These are phyloP conservation scores for Thysanoteuthis rhombus DNA, from an alignment of 2,888 invertebrate species.

Conservation along the genomic window DNA sequence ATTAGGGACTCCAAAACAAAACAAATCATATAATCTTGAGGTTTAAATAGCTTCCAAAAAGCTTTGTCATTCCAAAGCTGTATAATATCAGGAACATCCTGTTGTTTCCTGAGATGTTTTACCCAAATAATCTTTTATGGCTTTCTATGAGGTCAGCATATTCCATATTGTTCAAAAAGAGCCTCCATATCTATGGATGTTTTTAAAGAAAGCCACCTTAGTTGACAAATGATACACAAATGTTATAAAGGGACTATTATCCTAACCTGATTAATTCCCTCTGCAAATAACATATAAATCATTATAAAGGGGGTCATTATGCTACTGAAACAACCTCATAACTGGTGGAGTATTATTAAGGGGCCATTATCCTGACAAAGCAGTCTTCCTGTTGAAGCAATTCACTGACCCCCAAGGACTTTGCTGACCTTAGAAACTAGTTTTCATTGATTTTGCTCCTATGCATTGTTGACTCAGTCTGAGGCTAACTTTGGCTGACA, in stretches of 20 bases:
- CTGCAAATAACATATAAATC: background rate
- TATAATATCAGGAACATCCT: background rate
- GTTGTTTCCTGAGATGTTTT: too few relatives aligned
- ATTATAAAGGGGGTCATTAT: background rate
- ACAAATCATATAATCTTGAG: too few relatives aligned
- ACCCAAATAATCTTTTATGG: background rate
- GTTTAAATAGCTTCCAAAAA: too few relatives aligned
- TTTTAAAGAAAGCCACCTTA: background rate
- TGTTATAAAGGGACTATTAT: background rate
- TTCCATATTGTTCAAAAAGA: background rate
- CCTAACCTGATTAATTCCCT: background rate
- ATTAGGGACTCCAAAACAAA: too few relatives aligned
- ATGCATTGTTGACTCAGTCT: background rate
- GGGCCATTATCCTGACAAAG: slow-evolving; percentile 12
- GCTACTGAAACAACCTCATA: background rate
- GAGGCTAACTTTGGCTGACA: background rate
- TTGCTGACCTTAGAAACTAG: background rate
- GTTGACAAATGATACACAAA: background rate
- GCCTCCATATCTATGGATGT: background rate
- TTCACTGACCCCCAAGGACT: background rate
- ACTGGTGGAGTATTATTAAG: background rate
- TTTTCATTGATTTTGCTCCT: background rate
- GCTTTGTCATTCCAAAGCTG: too few relatives aligned
- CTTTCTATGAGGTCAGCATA: background rate
- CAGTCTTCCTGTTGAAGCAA: background rate